Percentiles rank a stretch among this genome's conserved stretches.
Conservation (phyloP, 2,888 invertebrate species). For the Frankliniella fusca region DNA sequence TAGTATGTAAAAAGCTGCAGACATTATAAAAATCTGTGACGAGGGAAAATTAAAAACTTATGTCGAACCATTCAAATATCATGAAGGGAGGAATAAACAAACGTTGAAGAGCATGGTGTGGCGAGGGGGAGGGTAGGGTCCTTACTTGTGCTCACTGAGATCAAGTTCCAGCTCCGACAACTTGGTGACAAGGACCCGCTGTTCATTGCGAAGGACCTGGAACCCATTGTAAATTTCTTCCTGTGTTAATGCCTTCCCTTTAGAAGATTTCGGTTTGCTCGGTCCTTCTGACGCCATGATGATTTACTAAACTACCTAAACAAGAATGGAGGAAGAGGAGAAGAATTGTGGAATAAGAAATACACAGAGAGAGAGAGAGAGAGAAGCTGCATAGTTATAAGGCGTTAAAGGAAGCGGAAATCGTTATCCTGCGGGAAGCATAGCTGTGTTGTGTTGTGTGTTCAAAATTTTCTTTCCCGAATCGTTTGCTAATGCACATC, state of each 20-base stretch:
- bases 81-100: background rate
- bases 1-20: background rate
- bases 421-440: background rate
- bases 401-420: background rate
- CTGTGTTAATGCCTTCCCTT: slow-evolving; percentile 53
- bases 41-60: background rate
- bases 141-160: slow-evolving; percentile 92
- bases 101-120: background rate
- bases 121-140: slow-evolving; percentile 32
- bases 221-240: slow-evolving; percentile 85
- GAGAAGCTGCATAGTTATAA: background rate
- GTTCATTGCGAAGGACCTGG: slow-evolving; percentile 81
- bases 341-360: background rate
- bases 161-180: slow-evolving; percentile 91
- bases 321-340: background rate
- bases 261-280: slow-evolving; percentile 38
- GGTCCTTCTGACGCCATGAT: slow-evolving; percentile 40
- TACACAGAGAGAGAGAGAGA: background rate
- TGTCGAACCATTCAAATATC: background rate
- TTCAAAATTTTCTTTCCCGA: background rate
- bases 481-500: background rate
- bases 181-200: slow-evolving; percentile 79
- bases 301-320: background rate
- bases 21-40: no score
- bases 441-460: background rate